These are phyloP conservation scores for Bilobella aurantiaca DNA, from an alignment of 1,140 invertebrate species.

Conservation along the genomic window DNA sequence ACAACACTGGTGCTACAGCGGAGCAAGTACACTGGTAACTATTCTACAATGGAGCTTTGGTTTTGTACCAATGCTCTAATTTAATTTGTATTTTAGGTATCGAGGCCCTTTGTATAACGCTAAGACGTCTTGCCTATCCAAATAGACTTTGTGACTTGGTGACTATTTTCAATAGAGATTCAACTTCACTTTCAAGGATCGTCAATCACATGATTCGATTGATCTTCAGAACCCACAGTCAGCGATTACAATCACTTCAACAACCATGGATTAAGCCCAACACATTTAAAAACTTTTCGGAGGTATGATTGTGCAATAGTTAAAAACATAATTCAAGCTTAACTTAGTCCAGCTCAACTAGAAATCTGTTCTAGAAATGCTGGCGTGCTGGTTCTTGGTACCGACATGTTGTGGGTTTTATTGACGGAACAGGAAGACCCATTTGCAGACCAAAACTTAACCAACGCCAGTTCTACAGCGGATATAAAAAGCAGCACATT, in stretches of 20 bases:
- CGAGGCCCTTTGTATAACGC: neutral
- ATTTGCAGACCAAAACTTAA: slow-evolving; percentile 13
- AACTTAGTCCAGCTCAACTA: too few species aligned
- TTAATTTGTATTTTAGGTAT: neutral
- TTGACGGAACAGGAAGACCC: slow-evolving; percentile 13
- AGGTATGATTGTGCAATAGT: neutral
- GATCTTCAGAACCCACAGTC: neutral
- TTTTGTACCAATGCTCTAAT: neutral
- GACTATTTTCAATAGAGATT: neutral
- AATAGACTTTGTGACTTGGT: neutral
- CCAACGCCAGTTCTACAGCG: slow-evolving; percentile 12
- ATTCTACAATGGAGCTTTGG: neutral
- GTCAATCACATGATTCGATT: neutral
- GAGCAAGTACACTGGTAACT: neutral
- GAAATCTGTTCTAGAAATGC: neutral
- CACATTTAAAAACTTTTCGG: neutral
- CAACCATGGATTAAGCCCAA: neutral
- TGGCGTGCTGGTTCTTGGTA: neutral
- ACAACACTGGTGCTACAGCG: neutral
- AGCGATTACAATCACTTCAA: neutral
- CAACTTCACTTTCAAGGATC: neutral
- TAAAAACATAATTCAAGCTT: neutral
- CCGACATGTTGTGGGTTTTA: slow-evolving; percentile 17
- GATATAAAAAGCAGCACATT: slow-evolving; percentile 11
- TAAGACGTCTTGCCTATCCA: neutral